Evolutionary conservation across 2,797 vertebrate genomes (phyloP).

Genomic region (Sebastes oblongus): DNA sequence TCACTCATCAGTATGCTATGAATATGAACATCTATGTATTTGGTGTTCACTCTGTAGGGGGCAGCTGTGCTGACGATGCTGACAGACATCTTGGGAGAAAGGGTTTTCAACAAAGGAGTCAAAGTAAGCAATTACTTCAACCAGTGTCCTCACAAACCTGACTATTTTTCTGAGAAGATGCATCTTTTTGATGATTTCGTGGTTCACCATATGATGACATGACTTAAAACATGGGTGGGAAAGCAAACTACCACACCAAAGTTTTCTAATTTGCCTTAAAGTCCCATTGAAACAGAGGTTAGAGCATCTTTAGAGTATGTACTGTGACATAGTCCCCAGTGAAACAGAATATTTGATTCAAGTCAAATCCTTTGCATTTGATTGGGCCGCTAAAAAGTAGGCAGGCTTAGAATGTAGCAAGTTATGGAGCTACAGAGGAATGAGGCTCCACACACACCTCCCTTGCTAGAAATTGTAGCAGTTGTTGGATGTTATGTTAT

Average conservation of each 20-base stretch:
- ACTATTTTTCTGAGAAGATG: neutral
- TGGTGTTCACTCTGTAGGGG: slow-evolving; percentile 69
- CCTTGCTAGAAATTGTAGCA: too few relatives aligned
- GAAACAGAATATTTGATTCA: too few relatives aligned
- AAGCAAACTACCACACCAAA: neutral
- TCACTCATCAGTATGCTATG: neutral
- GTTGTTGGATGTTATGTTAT: too few relatives aligned
- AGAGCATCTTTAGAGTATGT: too few relatives aligned
- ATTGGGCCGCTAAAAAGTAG: too few relatives aligned
- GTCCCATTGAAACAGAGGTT: too few relatives aligned
- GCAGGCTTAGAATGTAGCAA: too few relatives aligned
- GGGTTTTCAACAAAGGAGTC: slow-evolving; percentile 63
- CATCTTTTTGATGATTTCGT: neutral
- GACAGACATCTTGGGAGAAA: slow-evolving; percentile 46
- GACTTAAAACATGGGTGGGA: neutral
- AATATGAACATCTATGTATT: neutral
- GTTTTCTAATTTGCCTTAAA: neutral
- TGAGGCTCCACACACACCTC: too few relatives aligned
- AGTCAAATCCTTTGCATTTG: too few relatives aligned
- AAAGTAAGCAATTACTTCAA: slow-evolving; percentile 61
- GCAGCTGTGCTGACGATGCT: slow-evolving; percentile 82
- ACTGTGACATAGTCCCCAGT: too few relatives aligned
- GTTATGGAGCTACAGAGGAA: too few relatives aligned
- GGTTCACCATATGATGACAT: neutral
- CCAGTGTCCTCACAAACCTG: neutral